Evolutionary conservation across 64 coral and sea anemone species (phyloP).

Genomic region (Pachyseris speciosa): DNA sequence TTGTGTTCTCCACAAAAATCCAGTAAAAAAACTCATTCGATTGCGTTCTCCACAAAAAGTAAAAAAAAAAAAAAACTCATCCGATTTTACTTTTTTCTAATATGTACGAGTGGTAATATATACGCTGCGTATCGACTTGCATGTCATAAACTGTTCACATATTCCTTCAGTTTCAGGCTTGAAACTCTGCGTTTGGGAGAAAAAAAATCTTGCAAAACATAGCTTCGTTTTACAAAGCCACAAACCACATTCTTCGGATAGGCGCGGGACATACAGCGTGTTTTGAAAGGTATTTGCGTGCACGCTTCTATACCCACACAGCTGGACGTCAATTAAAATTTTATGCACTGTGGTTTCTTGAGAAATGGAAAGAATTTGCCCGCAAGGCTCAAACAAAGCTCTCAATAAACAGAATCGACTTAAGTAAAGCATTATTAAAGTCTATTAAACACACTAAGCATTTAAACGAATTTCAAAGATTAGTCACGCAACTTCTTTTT

Average conservation of each 20-base stretch:
- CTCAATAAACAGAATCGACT: neutral
- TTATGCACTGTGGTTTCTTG: neutral
- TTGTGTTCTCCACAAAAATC: too few relatives aligned
- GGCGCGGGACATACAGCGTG: neutral
- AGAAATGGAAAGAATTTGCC: neutral
- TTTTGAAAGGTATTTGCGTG: neutral
- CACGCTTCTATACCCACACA: neutral
- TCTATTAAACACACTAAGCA: neutral
- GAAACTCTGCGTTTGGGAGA: too few relatives aligned
- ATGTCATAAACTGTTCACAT: too few relatives aligned
- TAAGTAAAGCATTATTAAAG: neutral
- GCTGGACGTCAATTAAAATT: neutral
- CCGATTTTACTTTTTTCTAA: too few relatives aligned
- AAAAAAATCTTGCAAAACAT: neutral
- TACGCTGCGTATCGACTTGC: too few relatives aligned
- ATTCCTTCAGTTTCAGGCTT: too few relatives aligned
- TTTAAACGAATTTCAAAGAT: neutral
- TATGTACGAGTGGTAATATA: too few relatives aligned
- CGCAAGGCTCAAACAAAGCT: neutral
- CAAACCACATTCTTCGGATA: neutral
- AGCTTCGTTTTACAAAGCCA: neutral
- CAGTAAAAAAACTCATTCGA: too few relatives aligned
- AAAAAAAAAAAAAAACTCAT: too few relatives aligned
- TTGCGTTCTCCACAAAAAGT: too few relatives aligned
- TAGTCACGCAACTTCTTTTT: neutral